Evolutionary conservation across 2,888 invertebrate species (phyloP).

Genomic region (Ganaspis brasiliensis): DNA sequence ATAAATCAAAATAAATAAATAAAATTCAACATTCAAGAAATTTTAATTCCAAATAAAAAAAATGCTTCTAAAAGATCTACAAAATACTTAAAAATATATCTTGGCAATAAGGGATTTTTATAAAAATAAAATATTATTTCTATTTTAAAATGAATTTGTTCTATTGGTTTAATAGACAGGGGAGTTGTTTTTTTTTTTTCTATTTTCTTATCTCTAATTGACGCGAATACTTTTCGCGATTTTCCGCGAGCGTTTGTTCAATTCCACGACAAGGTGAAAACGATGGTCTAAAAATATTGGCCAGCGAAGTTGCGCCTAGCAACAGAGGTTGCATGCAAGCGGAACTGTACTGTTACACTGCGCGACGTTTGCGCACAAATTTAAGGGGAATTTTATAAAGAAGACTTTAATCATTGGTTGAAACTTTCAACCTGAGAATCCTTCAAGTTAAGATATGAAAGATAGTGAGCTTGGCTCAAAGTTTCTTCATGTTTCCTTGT

Average conservation of each 20-base stretch:
- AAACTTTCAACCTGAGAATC: slow-evolving; percentile 23
- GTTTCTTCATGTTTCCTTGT: not conserved
- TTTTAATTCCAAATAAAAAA: no score
- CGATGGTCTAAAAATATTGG: slow-evolving; percentile 75
- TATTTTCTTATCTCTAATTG: not conserved
- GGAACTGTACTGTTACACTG: slow-evolving; percentile 68
- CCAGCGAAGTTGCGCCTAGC: slow-evolving; percentile 75
- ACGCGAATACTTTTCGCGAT: not conserved
- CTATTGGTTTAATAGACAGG: not conserved
- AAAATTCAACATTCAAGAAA: no score
- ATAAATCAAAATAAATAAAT: no score
- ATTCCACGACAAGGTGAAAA: slow-evolving; percentile 59
- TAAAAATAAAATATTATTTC: no score
- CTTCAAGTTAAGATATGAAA: slow-evolving; percentile 4
- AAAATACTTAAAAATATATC: no score
- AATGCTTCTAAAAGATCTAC: no score
- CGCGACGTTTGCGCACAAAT: slow-evolving; percentile 66
- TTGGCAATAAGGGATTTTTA: no score
- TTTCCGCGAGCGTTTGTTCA: slow-evolving; percentile 56
- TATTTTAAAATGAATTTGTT: no score
- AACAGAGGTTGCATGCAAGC: slow-evolving; percentile 75
- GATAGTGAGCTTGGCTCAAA: not conserved
- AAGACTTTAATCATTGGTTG: slow-evolving; percentile 53
- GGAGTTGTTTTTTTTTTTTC: not conserved
- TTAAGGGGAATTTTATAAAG: slow-evolving; percentile 61